phyloP scores from a whole-genome alignment of 2,113 vertebrate species.

The Ophiodon elongatus region DNA sequence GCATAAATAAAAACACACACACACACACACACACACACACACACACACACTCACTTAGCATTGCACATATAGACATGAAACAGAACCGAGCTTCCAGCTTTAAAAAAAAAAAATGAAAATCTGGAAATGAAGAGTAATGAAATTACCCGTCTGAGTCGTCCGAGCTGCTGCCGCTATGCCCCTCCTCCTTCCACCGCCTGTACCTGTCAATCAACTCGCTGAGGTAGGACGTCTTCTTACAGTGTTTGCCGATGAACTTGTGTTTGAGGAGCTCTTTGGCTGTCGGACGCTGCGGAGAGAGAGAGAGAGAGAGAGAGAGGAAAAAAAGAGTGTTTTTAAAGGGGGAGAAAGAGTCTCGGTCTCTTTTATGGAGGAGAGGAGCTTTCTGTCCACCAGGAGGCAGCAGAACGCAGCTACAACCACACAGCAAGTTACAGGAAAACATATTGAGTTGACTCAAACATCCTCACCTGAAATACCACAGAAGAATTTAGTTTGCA shows the following conservation, averaged over 20 bases:
- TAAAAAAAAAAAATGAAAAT: background rate
- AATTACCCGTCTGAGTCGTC: conserved; percentile 93
- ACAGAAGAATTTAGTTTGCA: background rate
- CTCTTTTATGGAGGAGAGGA: background rate
- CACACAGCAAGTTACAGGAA: background rate
- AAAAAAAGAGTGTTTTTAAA: background rate
- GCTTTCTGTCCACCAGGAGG: conserved; percentile 57
- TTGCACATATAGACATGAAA: background rate
- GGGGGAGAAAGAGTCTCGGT: background rate
- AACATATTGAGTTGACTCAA: background rate
- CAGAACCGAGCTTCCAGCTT: background rate
- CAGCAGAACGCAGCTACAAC: conserved; percentile 8
- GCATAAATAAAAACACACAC: background rate
- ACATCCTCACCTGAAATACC: background rate
- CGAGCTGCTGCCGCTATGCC: conserved; percentile 93
- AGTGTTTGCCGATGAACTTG: conserved; percentile 95
- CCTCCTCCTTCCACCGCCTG: conserved; percentile 94
- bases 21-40: background rate
- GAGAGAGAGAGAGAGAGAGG: background rate
- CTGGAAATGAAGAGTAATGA: accelerated
- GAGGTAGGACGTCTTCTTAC: conserved; percentile 98
- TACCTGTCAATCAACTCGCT: conserved; percentile 96
- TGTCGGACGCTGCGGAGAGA: conserved; percentile 89
- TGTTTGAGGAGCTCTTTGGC: conserved; percentile 98
- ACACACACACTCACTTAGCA: background rate